Base-by-base conservation (phyloP, 2,797 vertebrate genomes). In the Buceros bicornis region DNA sequence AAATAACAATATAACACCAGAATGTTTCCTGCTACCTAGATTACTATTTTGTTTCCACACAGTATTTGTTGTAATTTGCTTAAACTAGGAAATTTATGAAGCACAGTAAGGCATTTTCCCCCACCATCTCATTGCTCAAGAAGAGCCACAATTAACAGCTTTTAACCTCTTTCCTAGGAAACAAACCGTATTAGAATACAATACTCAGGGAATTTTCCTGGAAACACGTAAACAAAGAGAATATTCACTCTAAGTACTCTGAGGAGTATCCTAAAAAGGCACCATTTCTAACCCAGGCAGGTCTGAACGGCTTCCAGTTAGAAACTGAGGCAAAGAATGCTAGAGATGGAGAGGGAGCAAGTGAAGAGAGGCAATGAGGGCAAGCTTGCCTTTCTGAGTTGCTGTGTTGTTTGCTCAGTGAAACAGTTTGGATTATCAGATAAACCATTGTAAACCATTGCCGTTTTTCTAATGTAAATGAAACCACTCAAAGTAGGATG, bases 391-490 rank as follows among this genome's bases (percentile, higher is more conserved):
- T 80, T 76, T 65, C 58, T 58, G 50, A 89, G 78, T 84, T 84
- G 6, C n/a, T 76, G 35, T 9, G 26, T 60, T 53, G 12, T 90
- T 94, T 96, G 42, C 54, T 94, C 82, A 92, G 71, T 43, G 62
- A 80, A 91, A 84, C 54, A 72, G 35, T 66, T 58, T 84, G 58
- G 73, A 86, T 91, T 96, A 90, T 76, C 83, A 94, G 94, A 87
- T 88, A 93, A 95, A 90, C 18, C 69, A 24, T 7, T 24, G 37
- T 40, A 93, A 89, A 88, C 29, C 26, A 58, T 70, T 88, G 61
- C 51, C 90, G 94, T 94, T 97, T 97, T 96, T 95, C 62, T 80
- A 85, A 72, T 54, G 66, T 82, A 96, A 97, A 95, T 81, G 13
- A 90, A 96, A 89, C 66, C 22, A 13, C 43, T 90, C 51, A 51